These are phyloP conservation scores for Galerucella nymphaeae DNA, from an alignment of 2,888 invertebrate genomes.

Conservation along the genomic window DNA sequence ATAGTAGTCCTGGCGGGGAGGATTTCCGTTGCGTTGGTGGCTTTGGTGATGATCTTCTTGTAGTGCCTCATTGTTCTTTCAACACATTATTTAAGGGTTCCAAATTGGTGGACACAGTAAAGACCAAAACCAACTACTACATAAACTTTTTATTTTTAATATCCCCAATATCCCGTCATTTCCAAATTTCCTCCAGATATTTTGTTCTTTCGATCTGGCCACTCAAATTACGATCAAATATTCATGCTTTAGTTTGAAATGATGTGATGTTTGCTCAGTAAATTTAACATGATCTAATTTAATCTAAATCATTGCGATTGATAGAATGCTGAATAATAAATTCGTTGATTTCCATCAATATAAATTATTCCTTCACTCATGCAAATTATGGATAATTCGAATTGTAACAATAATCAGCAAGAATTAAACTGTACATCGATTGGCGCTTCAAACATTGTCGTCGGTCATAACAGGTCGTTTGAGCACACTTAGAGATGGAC, in stretches of 20 bases:
- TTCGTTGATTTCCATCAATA: constrained; percentile 20
- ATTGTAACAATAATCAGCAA: constrained; percentile 4
- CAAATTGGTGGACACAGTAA: no score
- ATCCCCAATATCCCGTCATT: neutral
- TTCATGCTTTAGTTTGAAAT: neutral
- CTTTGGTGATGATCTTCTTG: no score
- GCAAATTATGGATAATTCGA: constrained; percentile 15
- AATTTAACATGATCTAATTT: neutral
- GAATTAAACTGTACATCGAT: constrained; percentile 12
- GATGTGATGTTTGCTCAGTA: neutral
- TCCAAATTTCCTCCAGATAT: no score
- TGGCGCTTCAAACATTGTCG: constrained; percentile 1
- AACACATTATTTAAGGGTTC: no score
- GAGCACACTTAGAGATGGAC: no score
- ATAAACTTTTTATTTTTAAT: neutral
- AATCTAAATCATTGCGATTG: neutral
- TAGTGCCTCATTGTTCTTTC: no score
- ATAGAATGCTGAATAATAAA: constrained; percentile 7
- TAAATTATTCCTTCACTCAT: constrained; percentile 19
- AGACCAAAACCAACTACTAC: no score
- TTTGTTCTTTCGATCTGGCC: no score
- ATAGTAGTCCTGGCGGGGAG: no score
- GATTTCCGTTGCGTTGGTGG: no score
- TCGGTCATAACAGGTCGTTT: neutral
- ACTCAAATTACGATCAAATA: neutral